These are phyloP conservation scores for Peromyscus californicus DNA, from an alignment of 2,113 vertebrate species.

Conservation along the genomic window DNA sequence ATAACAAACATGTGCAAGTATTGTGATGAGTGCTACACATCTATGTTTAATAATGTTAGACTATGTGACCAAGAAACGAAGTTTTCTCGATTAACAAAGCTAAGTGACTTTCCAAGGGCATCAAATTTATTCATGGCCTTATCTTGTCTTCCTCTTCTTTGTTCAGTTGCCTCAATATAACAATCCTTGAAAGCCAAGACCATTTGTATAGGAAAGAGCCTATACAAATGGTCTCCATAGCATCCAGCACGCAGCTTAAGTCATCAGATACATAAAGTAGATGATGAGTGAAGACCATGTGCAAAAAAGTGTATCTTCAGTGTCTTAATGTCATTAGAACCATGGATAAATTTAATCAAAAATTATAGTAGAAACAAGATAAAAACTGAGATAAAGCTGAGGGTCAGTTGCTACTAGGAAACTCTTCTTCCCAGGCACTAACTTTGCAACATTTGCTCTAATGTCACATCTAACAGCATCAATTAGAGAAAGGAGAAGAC, in stretches of 20 bases:
- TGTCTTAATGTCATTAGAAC: conserved; percentile 38
- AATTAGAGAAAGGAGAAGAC: conserved; percentile 11
- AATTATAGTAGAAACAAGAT: conserved; percentile 3
- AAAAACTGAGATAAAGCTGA: conserved; percentile 51
- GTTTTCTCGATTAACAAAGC: conserved; percentile 15
- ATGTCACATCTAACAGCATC: neutral
- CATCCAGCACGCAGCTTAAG: neutral
- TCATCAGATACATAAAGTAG: conserved; percentile 8
- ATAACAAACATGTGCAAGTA: conserved; percentile 18
- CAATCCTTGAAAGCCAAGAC: conserved; percentile 34
- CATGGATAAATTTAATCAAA: conserved; percentile 45
- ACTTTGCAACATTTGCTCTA: conserved; percentile 17
- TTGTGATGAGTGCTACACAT: conserved; percentile 18
- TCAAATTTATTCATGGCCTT: neutral
- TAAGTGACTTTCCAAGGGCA: neutral
- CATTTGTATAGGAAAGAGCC: neutral
- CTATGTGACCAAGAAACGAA: conserved; percentile 28
- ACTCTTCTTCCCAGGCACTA: neutral
- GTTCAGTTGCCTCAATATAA: neutral
- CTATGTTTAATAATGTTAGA: neutral
- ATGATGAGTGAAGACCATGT: neutral
- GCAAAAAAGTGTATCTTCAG: neutral
- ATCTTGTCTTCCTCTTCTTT: neutral
- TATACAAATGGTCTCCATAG: neutral
- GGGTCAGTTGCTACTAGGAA: conserved; percentile 28